phyloP scores from a whole-genome alignment of 2,797 vertebrate species.

The Chrosomus eos region DNA sequence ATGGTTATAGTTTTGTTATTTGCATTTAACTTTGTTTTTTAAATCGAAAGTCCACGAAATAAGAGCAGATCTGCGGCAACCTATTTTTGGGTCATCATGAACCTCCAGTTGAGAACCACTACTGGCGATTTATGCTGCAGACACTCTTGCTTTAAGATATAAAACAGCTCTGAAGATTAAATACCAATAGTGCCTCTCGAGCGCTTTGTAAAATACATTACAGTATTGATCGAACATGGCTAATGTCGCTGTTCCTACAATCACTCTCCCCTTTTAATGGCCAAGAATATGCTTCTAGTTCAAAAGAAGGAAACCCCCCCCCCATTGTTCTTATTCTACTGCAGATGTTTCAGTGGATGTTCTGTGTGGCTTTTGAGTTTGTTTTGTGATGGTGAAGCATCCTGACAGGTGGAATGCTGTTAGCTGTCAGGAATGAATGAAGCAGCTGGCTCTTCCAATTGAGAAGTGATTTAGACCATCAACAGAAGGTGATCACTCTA shows the following conservation, averaged over 20 bases:
- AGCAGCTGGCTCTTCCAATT: slow-evolving; percentile 11
- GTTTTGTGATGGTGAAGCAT: slow-evolving; percentile 19
- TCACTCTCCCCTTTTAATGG: neutral
- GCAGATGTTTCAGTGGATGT: slow-evolving; percentile 26
- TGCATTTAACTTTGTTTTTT: neutral
- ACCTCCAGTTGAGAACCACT: neutral
- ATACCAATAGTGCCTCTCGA: slow-evolving; percentile 20
- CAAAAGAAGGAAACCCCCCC: neutral
- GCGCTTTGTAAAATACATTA: slow-evolving; percentile 35
- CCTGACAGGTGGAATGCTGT: slow-evolving; percentile 35
- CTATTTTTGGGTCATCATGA: neutral
- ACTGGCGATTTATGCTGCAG: neutral
- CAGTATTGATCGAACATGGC: slow-evolving; percentile 40
- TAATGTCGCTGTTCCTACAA: slow-evolving; percentile 2
- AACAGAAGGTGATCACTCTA: slow-evolving; percentile 27
- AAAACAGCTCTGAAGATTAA: slow-evolving; percentile 14
- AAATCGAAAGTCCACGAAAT: neutral
- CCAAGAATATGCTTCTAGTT: neutral
- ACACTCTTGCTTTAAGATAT: slow-evolving; percentile 27
- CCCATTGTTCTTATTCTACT: neutral
- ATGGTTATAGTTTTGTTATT: neutral
- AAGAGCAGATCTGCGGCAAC: neutral
- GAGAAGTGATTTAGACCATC: slow-evolving; percentile 21
- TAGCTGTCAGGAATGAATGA: slow-evolving; percentile 33
- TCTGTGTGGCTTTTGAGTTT: slow-evolving; percentile 24